A percentile compares a stretch with the other conserved stretches of the same genome.
These are phyloP conservation scores for Aramus guarauna DNA, from an alignment of 2,113 vertebrate species.

Conservation along the genomic window DNA sequence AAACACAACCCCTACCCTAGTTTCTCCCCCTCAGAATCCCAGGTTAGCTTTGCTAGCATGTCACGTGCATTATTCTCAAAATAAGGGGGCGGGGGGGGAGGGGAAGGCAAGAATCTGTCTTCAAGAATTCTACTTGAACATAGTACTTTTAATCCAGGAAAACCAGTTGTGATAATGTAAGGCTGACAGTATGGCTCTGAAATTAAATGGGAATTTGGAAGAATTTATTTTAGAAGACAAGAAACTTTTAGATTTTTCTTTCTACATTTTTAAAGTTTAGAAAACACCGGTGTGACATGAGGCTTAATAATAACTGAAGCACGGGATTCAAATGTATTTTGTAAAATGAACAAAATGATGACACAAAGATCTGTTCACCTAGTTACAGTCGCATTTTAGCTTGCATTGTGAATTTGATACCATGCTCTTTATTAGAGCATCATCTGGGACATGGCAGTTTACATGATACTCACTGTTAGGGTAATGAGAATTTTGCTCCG, in stretches of 20 bases:
- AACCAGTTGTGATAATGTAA: neutral
- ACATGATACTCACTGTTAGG: neutral
- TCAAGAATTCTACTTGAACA: neutral
- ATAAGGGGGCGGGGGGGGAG: accelerated
- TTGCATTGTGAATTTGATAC: neutral
- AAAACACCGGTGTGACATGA: neutral
- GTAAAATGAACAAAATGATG: neutral
- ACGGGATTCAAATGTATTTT: neutral
- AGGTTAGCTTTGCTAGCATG: neutral
- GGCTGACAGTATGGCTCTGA: neutral
- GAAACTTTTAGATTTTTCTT: neutral
- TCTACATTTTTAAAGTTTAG: neutral
- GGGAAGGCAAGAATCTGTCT: neutral
- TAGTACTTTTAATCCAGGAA: neutral
- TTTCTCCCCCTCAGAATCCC: neutral
- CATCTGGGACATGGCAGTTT: neutral
- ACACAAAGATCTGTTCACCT: neutral
- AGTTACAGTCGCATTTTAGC: neutral
- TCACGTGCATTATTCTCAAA: neutral
- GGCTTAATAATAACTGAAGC: neutral
- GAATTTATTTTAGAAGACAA: neutral
- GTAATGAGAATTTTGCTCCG: neutral
- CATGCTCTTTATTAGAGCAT: neutral
- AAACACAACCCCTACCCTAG: neutral
- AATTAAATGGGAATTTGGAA: neutral